phyloP scores from a whole-genome alignment of 1,140 invertebrate species.

The Wiebesia pumilae region DNA sequence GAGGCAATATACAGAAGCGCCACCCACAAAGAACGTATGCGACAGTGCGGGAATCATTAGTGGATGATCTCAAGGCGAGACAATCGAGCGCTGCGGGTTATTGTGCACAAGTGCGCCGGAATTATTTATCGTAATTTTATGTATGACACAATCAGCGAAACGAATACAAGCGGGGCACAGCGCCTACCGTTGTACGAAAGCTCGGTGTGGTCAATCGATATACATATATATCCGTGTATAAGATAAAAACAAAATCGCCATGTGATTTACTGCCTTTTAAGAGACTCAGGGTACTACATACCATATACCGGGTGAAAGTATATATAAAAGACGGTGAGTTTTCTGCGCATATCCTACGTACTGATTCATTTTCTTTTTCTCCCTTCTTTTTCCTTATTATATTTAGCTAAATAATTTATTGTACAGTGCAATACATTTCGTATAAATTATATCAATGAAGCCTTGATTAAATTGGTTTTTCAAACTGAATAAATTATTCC shows the following conservation, averaged over 20 bases:
- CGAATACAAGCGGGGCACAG: constrained; percentile 14
- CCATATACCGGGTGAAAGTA: constrained; percentile 13
- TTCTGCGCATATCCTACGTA: not conserved
- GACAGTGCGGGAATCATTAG: constrained; percentile 39
- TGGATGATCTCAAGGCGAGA: constrained; percentile 39
- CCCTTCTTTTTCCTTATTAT: not conserved
- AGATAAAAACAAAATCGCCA: constrained; percentile 58
- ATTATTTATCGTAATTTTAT: constrained; percentile 74
- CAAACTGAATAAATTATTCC: constrained; percentile 26
- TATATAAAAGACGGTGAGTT: constrained; percentile 9
- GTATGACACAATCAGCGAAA: constrained; percentile 71
- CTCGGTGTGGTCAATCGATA: constrained; percentile 25
- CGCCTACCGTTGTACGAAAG: not conserved
- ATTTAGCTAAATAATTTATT: constrained; percentile 37
- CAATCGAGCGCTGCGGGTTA: constrained; percentile 63
- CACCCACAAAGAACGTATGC: constrained; percentile 40
- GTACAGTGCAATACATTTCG: not conserved
- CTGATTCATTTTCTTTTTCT: not conserved
- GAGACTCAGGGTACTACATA: constrained; percentile 31
- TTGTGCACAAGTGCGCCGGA: constrained; percentile 37
- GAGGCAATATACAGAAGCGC: constrained; percentile 23
- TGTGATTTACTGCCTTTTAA: constrained; percentile 63
- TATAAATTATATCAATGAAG: constrained; percentile 42
- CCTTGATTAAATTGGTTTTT: constrained; percentile 30
- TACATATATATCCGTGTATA: not conserved